Conservation (phyloP, 2,888 invertebrate genomes). For the Catocala nupta region DNA sequence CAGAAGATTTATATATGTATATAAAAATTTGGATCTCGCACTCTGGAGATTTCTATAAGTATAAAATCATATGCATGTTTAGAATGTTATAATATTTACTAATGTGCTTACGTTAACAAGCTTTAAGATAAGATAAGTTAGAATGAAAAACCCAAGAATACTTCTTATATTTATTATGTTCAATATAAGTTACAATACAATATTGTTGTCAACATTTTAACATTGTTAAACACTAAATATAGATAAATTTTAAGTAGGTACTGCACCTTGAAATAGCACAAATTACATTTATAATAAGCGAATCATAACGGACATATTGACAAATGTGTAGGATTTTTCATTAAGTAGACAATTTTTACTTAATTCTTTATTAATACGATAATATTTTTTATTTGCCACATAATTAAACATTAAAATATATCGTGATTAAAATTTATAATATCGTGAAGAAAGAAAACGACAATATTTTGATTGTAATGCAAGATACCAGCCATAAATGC, state of each 20-base stretch:
- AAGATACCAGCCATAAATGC: slow-evolving; percentile 68
- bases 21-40: too few relatives aligned
- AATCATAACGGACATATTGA: slow-evolving; percentile 26
- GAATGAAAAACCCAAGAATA: slow-evolving; percentile 8
- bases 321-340: slow-evolving; percentile 1
- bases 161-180: slow-evolving; percentile 38
- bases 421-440: background rate
- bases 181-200: slow-evolving; percentile 53
- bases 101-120: too few relatives aligned
- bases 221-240: slow-evolving; percentile 37
- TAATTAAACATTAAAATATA: background rate
- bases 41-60: too few relatives aligned
- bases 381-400: background rate
- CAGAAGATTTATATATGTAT: too few relatives aligned
- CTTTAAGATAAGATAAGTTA: background rate
- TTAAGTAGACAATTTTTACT: background rate
- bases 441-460: background rate
- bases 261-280: slow-evolving; percentile 36
- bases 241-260: slow-evolving; percentile 24
- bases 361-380: background rate
- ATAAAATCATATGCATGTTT: too few relatives aligned
- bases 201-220: slow-evolving; percentile 68
- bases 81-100: too few relatives aligned
- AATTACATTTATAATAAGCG: slow-evolving; percentile 27
- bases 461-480: slow-evolving; percentile 51